phyloP scores from a whole-genome alignment of 2,113 vertebrate species.

The Dicentrarchus labrax region DNA sequence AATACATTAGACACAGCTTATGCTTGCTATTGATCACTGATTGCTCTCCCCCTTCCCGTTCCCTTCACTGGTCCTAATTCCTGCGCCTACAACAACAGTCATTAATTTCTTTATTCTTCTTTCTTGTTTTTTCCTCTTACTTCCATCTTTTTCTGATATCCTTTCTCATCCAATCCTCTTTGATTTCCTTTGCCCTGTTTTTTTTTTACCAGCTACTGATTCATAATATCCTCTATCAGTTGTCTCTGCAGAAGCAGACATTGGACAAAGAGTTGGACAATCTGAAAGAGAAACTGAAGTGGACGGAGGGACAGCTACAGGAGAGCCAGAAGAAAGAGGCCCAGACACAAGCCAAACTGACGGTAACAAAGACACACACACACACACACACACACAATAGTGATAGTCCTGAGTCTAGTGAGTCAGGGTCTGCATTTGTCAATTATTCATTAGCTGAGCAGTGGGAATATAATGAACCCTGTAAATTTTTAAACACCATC shows the following conservation, averaged over 20 bases:
- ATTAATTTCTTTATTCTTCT: background rate
- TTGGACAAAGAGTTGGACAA: slow-evolving; percentile 82
- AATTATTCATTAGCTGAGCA: slow-evolving; percentile 63
- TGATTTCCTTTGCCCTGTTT: background rate
- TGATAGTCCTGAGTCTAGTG: background rate
- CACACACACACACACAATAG: too few relatives aligned
- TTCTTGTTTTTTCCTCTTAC: background rate
- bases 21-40: slow-evolving; percentile 28
- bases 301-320: slow-evolving; percentile 79
- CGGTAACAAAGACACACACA: slow-evolving; percentile 65
- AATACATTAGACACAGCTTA: slow-evolving; percentile 6
- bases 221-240: slow-evolving; percentile 60
- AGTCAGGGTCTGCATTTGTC: slow-evolving; percentile 21
- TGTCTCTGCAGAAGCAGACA: slow-evolving; percentile 83
- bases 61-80: slow-evolving; percentile 13
- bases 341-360: slow-evolving; percentile 82
- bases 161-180: background rate
- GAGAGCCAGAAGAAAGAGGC: slow-evolving; percentile 82
- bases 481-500: slow-evolving; percentile 59
- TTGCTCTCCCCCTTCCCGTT: slow-evolving; percentile 36
- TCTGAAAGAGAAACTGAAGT: slow-evolving; percentile 81
- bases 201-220: slow-evolving; percentile 7
- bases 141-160: background rate
- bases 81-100: slow-evolving; percentile 2
- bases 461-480: background rate